Percentiles rank a stretch among this genome's conserved stretches.
phyloP scores from a whole-genome alignment of 1,140 invertebrate genomes.

The Drosophila pandora region DNA sequence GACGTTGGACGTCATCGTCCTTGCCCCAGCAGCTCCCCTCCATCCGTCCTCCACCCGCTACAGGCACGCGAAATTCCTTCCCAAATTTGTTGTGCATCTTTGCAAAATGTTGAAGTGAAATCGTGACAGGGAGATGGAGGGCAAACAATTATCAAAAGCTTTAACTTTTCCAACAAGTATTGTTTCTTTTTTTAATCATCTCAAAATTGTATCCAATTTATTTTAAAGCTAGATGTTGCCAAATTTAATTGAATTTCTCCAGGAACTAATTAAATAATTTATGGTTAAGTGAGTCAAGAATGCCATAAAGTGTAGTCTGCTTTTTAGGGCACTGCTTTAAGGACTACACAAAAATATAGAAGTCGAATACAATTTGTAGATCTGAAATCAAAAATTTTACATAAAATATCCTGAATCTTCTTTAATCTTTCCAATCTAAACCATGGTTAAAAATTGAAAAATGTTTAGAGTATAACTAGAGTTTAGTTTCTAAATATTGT shows the following conservation, averaged over 20 bases:
- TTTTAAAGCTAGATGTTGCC: conserved; percentile 5
- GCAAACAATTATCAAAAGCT: conserved; percentile 50
- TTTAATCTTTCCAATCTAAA: no score
- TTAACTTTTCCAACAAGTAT: conserved; percentile 36
- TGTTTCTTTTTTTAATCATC: conserved; percentile 31
- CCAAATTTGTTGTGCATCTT: conserved; percentile 47
- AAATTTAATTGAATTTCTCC: not conserved
- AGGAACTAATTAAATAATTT: not conserved
- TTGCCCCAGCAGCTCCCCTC: conserved; percentile 1
- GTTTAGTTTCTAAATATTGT: no score
- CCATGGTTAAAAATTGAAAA: no score
- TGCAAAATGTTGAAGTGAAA: conserved; percentile 29
- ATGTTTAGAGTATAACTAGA: no score
- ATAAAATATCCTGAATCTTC: no score
- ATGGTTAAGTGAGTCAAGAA: not conserved
- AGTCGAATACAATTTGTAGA: no score
- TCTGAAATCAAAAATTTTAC: no score
- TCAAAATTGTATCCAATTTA: conserved; percentile 37
- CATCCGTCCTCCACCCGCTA: not conserved
- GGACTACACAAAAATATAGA: no score
- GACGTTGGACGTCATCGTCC: conserved; percentile 69
- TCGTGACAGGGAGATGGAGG: conserved; percentile 28
- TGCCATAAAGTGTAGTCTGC: no score
- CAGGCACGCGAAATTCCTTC: conserved; percentile 41
- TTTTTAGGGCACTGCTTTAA: not conserved